Base-by-base conservation (phyloP, 1,140 invertebrate genomes). In the Drosophila mayri region DNA sequence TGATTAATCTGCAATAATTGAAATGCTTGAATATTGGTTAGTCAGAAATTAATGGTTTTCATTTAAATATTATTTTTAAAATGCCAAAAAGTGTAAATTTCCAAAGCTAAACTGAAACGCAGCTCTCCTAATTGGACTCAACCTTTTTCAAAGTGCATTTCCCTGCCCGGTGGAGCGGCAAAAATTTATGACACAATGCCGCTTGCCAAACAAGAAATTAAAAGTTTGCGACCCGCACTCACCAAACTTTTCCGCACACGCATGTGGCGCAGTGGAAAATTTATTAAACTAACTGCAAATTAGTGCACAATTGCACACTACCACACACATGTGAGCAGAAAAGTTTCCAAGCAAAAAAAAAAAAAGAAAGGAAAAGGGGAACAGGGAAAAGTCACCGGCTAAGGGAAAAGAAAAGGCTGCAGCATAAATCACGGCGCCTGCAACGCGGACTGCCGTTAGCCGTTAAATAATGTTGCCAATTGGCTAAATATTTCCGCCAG, bases 271-370 rank as follows among this genome's bases (percentile, higher is more conserved):
- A 81, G 58, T 72, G 62, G 41, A 75, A 76, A 85, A 86, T 86
- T 81, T 87, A 82, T 86, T 86, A 86, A 86, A 81, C 79, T 74
- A 79, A 86, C 83, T 79, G 79, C 83, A 87, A 87, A 87, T 87
- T 87, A 81, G 82, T 84, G 76, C 81, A 84, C 55, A 77, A 73
- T 60, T 72, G 55, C 81, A 71, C 43, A 76, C 61, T n/a, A 63
- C 61, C 60, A 61, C 52, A 65, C 67, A 62, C 55, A 77, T 72
- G 52, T 40, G 78, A 85, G 52, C 55, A 12, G 12, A 16, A 65
- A 64, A 64, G n/a, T 59, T 71, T 71, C 28, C 4, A 5, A 40
- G 54, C 25, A 32, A 28, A 32, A 32, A 25, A 43, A 6, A 30
- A 16, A 18, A 38, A 3, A 32, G 1, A 3, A 43, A 32, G 25